Evolutionary conservation across 2,113 vertebrate species (phyloP).

Genomic region (Pogona vitticeps): DNA sequence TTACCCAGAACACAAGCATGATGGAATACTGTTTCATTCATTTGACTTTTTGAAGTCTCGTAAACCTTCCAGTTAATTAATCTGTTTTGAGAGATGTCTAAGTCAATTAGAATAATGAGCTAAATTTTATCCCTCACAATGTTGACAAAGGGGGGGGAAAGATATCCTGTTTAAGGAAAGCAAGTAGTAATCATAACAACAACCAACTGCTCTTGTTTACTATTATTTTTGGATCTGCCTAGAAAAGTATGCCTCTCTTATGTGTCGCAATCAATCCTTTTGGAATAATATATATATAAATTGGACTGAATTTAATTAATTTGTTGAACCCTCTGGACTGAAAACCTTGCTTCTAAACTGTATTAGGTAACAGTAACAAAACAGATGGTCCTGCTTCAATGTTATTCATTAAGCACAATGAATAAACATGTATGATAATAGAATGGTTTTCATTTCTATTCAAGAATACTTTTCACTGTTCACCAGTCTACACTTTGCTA

Average conservation of each 20-base stretch:
- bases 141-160: slow-evolving; percentile 46
- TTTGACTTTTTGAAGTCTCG: not conserved
- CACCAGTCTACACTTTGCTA: not conserved
- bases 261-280: slow-evolving; percentile 21
- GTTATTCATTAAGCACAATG: slow-evolving; percentile 14
- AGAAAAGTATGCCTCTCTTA: not conserved
- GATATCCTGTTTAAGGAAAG: slow-evolving; percentile 39
- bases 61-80: slow-evolving; percentile 41
- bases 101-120: slow-evolving; percentile 40
- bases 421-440: fast-evolving
- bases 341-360: slow-evolving; percentile 3
- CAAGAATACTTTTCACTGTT: not conserved
- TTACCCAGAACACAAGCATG: not conserved
- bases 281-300: slow-evolving; percentile 32
- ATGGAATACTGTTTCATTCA: not conserved
- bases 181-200: not conserved
- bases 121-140: slow-evolving; percentile 36
- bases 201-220: not conserved
- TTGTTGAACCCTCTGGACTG: not conserved
- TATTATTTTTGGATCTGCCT: slow-evolving; percentile 11
- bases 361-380: not conserved
- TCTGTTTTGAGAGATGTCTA: slow-evolving; percentile 48
- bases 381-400: not conserved
- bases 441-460: not conserved
- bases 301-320: slow-evolving; percentile 27